These are phyloP conservation scores for Catalaphyllia jardinei DNA, from an alignment of 64 coral and sea anemone genomes.

Conservation along the genomic window DNA sequence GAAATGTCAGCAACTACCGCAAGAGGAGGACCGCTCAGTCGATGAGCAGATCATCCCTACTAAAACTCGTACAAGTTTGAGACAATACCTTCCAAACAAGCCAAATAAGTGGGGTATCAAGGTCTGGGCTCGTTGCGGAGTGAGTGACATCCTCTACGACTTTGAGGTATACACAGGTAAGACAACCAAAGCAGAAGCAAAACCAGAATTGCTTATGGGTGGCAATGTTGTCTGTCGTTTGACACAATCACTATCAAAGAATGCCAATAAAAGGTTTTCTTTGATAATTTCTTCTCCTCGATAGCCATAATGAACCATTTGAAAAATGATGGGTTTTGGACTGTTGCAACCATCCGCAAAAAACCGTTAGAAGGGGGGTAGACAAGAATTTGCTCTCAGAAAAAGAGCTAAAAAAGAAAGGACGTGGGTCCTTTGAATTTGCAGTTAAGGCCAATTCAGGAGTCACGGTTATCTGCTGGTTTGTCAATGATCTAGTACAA, in stretches of 20 bases:
- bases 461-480: not conserved
- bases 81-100: not conserved
- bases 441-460: not conserved
- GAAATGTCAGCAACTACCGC: not conserved
- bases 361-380: not conserved
- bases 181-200: not conserved
- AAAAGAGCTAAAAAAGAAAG: not conserved
- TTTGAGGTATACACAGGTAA: conserved; percentile 3
- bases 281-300: not conserved
- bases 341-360: not conserved
- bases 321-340: not conserved
- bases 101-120: conserved; percentile 11
- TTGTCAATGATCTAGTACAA: not conserved
- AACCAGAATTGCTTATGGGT: not conserved
- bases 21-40: not conserved
- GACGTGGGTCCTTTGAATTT: not conserved
- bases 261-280: not conserved
- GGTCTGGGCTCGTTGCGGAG: not conserved
- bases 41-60: conserved; percentile 3
- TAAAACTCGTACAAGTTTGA: not conserved
- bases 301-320: not conserved
- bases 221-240: not conserved
- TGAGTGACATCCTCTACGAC: not conserved
- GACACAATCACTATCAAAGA: not conserved
- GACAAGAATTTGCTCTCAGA: not conserved